A percentile compares a stretch with the other conserved stretches of the same genome.
Evolutionary conservation across 2,888 invertebrate genomes (phyloP).

Genomic region (Trissolcus brochymenae): DNA sequence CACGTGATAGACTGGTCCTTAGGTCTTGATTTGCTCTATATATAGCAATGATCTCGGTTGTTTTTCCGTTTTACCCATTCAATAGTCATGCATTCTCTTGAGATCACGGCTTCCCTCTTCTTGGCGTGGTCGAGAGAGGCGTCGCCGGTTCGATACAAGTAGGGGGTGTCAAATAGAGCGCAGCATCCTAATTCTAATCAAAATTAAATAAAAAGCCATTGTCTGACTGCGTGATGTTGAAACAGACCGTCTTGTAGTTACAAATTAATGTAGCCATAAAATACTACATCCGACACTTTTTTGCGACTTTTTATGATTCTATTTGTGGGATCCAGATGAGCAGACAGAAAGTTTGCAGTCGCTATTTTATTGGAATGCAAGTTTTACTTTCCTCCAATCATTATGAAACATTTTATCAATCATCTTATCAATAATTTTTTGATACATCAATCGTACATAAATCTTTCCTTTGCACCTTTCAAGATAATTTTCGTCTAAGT

Average conservation of each 20-base stretch:
- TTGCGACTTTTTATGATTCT: too few species aligned
- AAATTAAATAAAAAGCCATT: slow-evolving; percentile 68
- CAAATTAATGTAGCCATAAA: too few species aligned
- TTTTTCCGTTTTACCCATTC: slow-evolving; percentile 74
- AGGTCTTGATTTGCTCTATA: slow-evolving; percentile 72
- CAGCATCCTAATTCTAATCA: slow-evolving; percentile 75
- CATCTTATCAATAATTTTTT: too few species aligned
- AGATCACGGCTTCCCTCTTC: slow-evolving; percentile 65
- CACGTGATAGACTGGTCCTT: slow-evolving; percentile 68
- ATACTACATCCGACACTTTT: too few species aligned
- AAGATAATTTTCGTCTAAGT: too few species aligned
- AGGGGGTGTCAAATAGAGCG: slow-evolving; percentile 76
- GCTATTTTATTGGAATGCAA: too few species aligned
- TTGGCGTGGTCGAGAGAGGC: slow-evolving; percentile 60
- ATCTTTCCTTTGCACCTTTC: too few species aligned
- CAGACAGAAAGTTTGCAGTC: too few species aligned
- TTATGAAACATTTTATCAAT: too few species aligned
- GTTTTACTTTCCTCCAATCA: too few species aligned
- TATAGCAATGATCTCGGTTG: slow-evolving; percentile 70
- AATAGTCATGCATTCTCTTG: slow-evolving; percentile 72
- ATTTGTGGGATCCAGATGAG: too few species aligned
- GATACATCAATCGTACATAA: too few species aligned
- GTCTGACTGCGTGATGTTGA: slow-evolving; percentile 49
- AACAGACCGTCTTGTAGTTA: slow-evolving; percentile 28
- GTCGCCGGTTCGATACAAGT: slow-evolving; percentile 61